Conservation (phyloP, 2,888 invertebrate species). For the Harmothoe impar region DNA sequence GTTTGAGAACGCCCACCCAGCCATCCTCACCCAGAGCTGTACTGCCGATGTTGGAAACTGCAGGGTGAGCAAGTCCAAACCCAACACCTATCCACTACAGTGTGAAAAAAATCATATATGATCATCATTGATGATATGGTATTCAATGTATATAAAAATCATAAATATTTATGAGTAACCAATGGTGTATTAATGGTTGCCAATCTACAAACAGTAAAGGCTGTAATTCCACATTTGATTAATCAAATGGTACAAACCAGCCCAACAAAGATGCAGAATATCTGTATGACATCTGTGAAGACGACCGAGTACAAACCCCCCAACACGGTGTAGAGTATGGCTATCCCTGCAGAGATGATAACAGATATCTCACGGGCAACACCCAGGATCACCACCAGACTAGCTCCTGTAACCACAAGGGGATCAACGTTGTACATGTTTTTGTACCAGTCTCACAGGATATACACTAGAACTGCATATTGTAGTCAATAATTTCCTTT, state of each 20-base stretch:
- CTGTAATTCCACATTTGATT: no score
- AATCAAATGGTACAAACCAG: no score
- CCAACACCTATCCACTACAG: constrained; percentile 97
- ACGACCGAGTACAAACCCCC: constrained; percentile 78
- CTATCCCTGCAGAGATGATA: constrained; percentile 75
- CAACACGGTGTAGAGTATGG: constrained; percentile 75
- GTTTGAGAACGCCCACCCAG: constrained; percentile 75
- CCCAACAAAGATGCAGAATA: constrained; percentile 73
- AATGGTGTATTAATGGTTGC: no score
- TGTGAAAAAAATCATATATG: not conserved
- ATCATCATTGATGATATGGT: no score
- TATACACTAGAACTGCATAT: no score
- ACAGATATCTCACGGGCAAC: constrained; percentile 72
- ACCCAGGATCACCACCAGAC: constrained; percentile 73
- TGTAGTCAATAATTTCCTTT: no score
- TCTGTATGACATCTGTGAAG: constrained; percentile 75
- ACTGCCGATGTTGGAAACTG: constrained; percentile 89
- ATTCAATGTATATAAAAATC: no score
- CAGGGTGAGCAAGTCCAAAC: constrained; percentile 94
- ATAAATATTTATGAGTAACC: no score
- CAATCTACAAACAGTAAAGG: no score
- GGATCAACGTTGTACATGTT: no score
- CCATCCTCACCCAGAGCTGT: constrained; percentile 86
- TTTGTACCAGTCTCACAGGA: no score
- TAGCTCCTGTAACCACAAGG: constrained; percentile 72